Conservation (phyloP, 2,113 vertebrate species). For the Syngnathus scovelli region DNA sequence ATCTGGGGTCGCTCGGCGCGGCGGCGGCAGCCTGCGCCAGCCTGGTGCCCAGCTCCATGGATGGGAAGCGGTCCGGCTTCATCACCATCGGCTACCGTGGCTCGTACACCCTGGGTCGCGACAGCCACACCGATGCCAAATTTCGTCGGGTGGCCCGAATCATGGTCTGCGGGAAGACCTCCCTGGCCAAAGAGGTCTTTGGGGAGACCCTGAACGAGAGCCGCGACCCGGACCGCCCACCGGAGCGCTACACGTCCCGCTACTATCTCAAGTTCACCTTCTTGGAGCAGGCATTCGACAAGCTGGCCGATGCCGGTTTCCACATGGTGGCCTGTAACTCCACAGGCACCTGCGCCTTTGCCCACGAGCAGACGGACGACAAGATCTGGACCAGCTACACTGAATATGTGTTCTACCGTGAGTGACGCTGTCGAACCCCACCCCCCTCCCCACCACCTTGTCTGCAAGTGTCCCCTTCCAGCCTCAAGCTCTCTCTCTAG, state of each 20-base stretch:
- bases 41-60: slow-evolving; percentile 45
- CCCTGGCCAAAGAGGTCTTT: slow-evolving; percentile 91
- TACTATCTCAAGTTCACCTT: slow-evolving; percentile 96
- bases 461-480: slow-evolving; percentile 43
- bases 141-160: slow-evolving; percentile 87
- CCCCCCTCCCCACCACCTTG: slow-evolving; percentile 33
- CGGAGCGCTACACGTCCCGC: slow-evolving; percentile 86
- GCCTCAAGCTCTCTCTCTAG: slow-evolving; percentile 52
- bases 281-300: slow-evolving; percentile 93
- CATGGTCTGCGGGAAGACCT: slow-evolving; percentile 92
- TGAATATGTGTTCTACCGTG: slow-evolving; percentile 97
- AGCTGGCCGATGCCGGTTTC: slow-evolving; percentile 85
- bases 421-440: slow-evolving; percentile 72
- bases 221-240: slow-evolving; percentile 86
- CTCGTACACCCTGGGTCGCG: slow-evolving; percentile 86
- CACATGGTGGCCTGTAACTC: slow-evolving; percentile 96
- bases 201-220: slow-evolving; percentile 92
- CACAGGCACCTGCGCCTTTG: slow-evolving; percentile 87
- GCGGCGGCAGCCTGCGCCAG: slow-evolving; percentile 38
- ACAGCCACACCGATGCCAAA: slow-evolving; percentile 90
- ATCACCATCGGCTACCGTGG: slow-evolving; percentile 90
- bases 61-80: slow-evolving; percentile 80
- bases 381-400: slow-evolving; percentile 98
- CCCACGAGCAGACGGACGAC: slow-evolving; percentile 91
- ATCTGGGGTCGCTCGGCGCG: slow-evolving; percentile 59